A percentile compares a stretch with the other conserved stretches of the same genome.
phyloP scores from a whole-genome alignment of 2,113 vertebrate genomes.

The Podarcis muralis region DNA sequence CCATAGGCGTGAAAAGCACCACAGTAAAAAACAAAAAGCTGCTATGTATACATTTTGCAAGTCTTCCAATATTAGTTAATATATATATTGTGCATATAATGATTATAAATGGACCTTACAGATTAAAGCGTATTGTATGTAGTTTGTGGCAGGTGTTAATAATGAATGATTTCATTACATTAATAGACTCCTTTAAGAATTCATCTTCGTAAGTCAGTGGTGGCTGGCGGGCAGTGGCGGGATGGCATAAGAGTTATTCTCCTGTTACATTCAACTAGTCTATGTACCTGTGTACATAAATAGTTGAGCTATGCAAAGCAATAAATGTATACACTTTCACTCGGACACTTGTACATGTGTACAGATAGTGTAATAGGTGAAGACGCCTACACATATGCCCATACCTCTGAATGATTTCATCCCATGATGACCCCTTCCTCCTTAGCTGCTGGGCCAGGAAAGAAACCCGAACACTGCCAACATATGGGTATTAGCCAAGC shows the following conservation, averaged over 20 bases:
- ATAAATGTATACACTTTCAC: no score
- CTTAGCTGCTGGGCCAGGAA: no score
- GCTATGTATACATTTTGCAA: neutral
- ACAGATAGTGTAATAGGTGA: no score
- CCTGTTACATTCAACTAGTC: no score
- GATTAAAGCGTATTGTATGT: neutral
- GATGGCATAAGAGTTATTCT: neutral
- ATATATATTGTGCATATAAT: neutral
- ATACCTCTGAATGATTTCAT: no score
- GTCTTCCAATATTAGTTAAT: neutral
- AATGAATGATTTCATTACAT: neutral
- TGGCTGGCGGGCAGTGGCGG: no score
- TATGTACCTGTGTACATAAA: no score
- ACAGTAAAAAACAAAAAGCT: constrained; percentile 8
- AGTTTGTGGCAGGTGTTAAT: neutral
- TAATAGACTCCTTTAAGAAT: neutral
- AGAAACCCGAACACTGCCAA: neutral
- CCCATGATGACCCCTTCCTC: no score
- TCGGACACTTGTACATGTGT: no score
- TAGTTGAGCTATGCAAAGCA: no score
- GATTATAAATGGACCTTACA: neutral
- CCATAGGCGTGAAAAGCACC: constrained; percentile 5
- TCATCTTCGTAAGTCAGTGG: no score
- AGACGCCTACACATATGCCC: no score
- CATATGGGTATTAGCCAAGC: neutral